phyloP scores from a whole-genome alignment of 2,797 vertebrate genomes.

The Poeciliopsis paucimaculata region DNA sequence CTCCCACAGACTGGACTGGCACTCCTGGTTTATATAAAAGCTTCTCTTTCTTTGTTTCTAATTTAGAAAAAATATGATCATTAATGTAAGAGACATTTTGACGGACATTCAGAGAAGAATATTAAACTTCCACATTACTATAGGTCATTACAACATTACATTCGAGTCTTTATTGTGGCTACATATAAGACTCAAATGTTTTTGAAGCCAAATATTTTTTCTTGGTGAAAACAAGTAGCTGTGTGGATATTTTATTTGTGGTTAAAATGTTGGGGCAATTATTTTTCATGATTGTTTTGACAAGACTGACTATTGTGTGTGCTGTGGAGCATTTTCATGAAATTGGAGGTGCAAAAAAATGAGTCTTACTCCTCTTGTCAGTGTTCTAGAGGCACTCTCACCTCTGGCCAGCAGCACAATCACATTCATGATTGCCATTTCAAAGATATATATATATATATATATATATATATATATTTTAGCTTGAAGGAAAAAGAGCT shows the following conservation, averaged over 20 bases:
- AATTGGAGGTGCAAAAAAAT: neutral
- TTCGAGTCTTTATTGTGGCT: neutral
- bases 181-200: neutral
- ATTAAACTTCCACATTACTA: neutral
- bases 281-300: neutral
- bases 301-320: neutral
- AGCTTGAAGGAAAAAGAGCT: neutral
- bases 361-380: neutral
- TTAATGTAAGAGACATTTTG: neutral
- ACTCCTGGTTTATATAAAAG: neutral
- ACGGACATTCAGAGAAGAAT: neutral
- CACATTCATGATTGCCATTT: constrained; percentile 5
- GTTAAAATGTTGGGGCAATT: neutral
- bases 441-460: neutral
- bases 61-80: neutral
- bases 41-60: no score
- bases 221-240: neutral
- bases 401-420: neutral
- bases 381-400: neutral
- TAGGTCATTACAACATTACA: no score
- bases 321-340: neutral
- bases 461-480: neutral
- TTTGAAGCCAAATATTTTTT: neutral
- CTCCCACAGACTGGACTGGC: neutral
- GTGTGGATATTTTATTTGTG: neutral